phyloP scores from a whole-genome alignment of 2,113 vertebrate species.

The Brachypodius melanocephalos region DNA sequence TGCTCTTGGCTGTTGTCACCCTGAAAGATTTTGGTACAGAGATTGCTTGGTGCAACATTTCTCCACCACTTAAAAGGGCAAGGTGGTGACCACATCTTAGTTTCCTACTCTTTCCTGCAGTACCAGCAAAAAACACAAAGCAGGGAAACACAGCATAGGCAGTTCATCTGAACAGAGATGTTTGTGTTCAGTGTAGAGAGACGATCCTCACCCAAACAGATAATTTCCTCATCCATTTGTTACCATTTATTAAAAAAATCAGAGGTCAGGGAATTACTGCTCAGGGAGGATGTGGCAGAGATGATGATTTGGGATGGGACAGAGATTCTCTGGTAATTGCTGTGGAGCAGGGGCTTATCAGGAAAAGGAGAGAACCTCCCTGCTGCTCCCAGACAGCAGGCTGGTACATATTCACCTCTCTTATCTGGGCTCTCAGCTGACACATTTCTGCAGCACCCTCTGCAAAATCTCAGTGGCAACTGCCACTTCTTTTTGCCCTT shows the following conservation, averaged over 20 bases:
- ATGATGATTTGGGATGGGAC: neutral
- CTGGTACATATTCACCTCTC: neutral
- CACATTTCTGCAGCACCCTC: neutral
- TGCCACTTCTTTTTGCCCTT: neutral
- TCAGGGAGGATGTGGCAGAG: neutral
- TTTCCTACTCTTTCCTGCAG: neutral
- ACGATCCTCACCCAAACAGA: neutral
- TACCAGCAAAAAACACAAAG: neutral
- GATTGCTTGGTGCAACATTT: neutral
- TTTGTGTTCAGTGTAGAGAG: neutral
- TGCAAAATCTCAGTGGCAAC: neutral
- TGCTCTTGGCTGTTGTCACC: neutral
- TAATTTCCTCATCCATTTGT: neutral
- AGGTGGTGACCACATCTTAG: neutral
- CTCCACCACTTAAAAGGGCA: neutral
- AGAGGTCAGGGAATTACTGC: neutral
- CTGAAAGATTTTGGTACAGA: neutral
- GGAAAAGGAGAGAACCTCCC: neutral
- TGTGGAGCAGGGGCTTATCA: neutral
- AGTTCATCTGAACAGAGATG: neutral
- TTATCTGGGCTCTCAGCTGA: neutral
- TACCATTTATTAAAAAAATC: neutral
- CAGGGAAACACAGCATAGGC: neutral
- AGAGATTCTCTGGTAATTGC: neutral
- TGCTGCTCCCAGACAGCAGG: neutral